Percentiles rank a stretch among this genome's conserved stretches.
phyloP scores from a whole-genome alignment of 1,140 invertebrate species.

The Onthophagus taurus region DNA sequence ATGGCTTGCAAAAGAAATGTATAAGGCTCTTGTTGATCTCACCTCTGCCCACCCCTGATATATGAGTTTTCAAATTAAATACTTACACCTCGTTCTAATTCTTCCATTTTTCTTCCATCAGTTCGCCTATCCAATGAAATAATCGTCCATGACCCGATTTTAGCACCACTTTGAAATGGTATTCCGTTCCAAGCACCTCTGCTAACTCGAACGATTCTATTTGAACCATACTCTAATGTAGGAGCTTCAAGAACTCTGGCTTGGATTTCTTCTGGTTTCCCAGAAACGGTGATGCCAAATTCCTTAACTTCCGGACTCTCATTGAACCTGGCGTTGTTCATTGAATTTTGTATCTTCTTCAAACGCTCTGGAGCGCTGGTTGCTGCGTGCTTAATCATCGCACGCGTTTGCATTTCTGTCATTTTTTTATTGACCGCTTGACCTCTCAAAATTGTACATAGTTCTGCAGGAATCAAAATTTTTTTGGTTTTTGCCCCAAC shows the following conservation, averaged over 20 bases:
- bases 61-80: no score
- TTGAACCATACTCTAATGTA: constrained; percentile 39
- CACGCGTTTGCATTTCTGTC: constrained; percentile 47
- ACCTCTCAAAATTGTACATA: constrained; percentile 49
- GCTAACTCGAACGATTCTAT: constrained; percentile 15
- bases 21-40: no score
- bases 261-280: constrained; percentile 44
- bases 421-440: constrained; percentile 48
- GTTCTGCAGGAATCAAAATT: constrained; percentile 50
- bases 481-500: constrained; percentile 44
- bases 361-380: neutral
- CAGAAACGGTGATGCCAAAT: constrained; percentile 48
- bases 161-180: constrained; percentile 30
- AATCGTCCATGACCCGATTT: constrained; percentile 38
- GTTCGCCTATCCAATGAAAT: constrained; percentile 18
- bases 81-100: constrained; percentile 23
- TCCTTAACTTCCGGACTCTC: constrained; percentile 41
- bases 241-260: constrained; percentile 50
- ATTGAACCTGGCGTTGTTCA: constrained; percentile 43
- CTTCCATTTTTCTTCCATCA: constrained; percentile 7
- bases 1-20: no score
- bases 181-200: constrained; percentile 42
- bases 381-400: constrained; percentile 48
- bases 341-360: constrained; percentile 40
- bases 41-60: no score